Conservation (phyloP, 2,888 invertebrate genomes). For the Sepiola atlantica region DNA sequence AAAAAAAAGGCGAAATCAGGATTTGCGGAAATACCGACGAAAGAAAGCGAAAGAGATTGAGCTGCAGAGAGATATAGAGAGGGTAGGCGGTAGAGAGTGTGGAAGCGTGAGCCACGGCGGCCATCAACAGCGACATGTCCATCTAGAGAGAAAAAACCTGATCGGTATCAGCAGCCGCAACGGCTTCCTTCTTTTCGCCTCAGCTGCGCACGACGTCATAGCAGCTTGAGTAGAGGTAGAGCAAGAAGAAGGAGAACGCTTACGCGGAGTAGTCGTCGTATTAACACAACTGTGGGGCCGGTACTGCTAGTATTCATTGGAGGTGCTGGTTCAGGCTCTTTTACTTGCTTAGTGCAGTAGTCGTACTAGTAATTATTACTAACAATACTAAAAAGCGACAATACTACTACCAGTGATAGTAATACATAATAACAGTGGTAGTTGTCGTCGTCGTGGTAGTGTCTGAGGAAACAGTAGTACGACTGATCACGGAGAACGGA, state of each 20-base stretch:
- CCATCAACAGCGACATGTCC: background rate
- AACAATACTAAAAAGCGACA: background rate
- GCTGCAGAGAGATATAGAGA: background rate
- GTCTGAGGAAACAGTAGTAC: background rate
- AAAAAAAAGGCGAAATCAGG: no score
- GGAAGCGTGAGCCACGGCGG: background rate
- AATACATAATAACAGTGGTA: background rate
- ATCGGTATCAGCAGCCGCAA: background rate
- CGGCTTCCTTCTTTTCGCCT: background rate
- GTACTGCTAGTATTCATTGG: background rate
- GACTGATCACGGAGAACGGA: background rate
- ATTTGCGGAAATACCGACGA: no score
- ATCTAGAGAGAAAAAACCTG: background rate
- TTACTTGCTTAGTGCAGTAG: background rate
- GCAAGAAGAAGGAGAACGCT: background rate
- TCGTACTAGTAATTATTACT: background rate
- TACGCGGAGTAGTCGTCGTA: background rate
- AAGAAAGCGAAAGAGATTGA: background rate
- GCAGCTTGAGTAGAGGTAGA: background rate
- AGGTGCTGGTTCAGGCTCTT: constrained; percentile 11
- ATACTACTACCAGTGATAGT: background rate
- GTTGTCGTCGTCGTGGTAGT: background rate
- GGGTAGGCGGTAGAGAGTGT: background rate
- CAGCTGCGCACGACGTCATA: background rate
- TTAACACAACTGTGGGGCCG: background rate